Conservation (phyloP, 2,797 vertebrate genomes). For the Lithobates sylvaticus region DNA sequence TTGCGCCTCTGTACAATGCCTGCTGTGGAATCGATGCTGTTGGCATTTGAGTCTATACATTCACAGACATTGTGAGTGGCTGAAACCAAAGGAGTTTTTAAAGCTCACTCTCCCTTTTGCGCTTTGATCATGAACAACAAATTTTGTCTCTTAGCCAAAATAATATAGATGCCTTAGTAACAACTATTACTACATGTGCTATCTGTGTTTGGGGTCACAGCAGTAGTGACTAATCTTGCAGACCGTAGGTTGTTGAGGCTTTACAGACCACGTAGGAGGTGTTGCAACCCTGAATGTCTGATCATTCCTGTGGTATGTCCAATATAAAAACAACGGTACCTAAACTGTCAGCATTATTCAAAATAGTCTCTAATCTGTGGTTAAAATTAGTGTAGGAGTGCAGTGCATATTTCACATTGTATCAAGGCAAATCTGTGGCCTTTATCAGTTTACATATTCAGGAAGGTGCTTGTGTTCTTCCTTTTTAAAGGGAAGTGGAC, state of each 20-base stretch:
- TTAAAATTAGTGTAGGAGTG: neutral
- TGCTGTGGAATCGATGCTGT: neutral
- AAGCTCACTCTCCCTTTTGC: conserved; percentile 13
- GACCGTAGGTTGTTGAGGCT: neutral
- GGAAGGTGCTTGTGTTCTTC: neutral
- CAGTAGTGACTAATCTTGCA: neutral
- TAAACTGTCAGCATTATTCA: too few species aligned
- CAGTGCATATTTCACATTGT: neutral
- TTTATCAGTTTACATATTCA: neutral
- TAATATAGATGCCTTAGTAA: conserved; percentile 40
- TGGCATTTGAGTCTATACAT: conserved; percentile 6
- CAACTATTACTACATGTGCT: neutral
- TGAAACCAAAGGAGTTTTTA: conserved; percentile 1
- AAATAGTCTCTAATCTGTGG: too few species aligned
- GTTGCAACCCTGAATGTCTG: neutral
- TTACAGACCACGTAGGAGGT: neutral
- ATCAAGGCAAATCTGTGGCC: neutral
- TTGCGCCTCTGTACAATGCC: conserved; percentile 15
- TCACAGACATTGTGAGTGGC: conserved; percentile 12
- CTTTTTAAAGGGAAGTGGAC: neutral
- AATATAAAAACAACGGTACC: too few species aligned
- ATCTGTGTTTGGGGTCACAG: conserved; percentile 1
- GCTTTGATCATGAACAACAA: neutral
- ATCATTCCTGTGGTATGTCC: neutral
- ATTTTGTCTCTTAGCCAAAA: conserved; percentile 21